These are phyloP conservation scores for Lottia gigantea DNA, from an alignment of 2,888 invertebrate genomes.

Conservation along the genomic window DNA sequence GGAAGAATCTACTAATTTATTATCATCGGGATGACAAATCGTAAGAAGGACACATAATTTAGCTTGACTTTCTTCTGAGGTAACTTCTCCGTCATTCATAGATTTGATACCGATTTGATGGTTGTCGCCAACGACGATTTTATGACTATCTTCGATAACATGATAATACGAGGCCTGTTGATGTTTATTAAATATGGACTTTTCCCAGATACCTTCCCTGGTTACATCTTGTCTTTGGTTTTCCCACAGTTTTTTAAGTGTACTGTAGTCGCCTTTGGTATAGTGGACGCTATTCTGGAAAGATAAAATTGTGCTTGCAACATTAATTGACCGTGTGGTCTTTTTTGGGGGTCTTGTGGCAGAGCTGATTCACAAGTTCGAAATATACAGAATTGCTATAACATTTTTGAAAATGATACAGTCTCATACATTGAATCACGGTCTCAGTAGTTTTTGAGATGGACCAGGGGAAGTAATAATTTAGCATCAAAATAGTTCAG, in stretches of 20 bases:
- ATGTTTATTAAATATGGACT: neutral
- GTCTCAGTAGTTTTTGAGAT: too few relatives aligned
- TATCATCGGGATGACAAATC: neutral
- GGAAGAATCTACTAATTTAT: neutral
- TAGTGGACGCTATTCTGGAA: neutral
- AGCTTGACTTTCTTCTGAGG: neutral
- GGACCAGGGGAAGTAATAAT: too few relatives aligned
- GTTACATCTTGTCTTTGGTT: constrained; percentile 5
- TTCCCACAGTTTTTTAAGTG: neutral
- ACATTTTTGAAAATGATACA: too few relatives aligned
- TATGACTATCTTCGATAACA: neutral
- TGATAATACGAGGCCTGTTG: neutral
- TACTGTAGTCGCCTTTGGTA: neutral
- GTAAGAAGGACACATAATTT: neutral
- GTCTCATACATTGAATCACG: too few relatives aligned
- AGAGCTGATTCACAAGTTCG: too few relatives aligned
- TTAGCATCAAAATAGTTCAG: too few relatives aligned
- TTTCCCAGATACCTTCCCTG: neutral
- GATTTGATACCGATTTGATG: neutral
- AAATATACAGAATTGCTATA: too few relatives aligned
- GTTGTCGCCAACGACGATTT: neutral
- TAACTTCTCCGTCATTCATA: neutral
- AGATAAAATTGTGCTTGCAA: too few relatives aligned
- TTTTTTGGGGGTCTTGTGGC: too few relatives aligned
- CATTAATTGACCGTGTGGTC: too few relatives aligned